Conservation (phyloP, 37 sponge, comb jelly and placozoan genomes). For the Geodia barretti region DNA sequence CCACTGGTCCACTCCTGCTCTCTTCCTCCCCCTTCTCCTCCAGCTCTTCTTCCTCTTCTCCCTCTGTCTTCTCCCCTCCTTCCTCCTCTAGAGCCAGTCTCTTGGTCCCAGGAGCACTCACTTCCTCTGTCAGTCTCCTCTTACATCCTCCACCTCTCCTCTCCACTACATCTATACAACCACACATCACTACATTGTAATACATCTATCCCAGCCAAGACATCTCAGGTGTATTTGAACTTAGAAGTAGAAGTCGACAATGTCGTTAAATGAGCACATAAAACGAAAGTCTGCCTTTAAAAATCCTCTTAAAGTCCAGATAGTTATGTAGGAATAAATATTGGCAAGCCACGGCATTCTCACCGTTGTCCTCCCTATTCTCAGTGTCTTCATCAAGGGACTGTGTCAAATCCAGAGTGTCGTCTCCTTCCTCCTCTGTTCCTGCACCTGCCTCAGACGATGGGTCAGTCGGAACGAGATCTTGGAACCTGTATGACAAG, state of each 20-base stretch:
- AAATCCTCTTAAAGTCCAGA: no score
- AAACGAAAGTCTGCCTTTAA: no score
- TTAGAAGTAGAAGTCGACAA: no score
- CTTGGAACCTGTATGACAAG: slow-evolving; percentile 12
- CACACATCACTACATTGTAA: not conserved
- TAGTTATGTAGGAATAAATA: no score
- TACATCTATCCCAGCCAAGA: no score
- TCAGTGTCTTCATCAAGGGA: not conserved
- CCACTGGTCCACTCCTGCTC: slow-evolving; percentile 1
- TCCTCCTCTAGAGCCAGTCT: not conserved
- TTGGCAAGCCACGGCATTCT: not conserved
- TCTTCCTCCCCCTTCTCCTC: not conserved
- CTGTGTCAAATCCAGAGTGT: not conserved
- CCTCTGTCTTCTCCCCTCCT: not conserved
- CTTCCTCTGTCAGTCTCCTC: not conserved
- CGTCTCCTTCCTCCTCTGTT: not conserved
- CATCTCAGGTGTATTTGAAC: no score
- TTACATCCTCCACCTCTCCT: not conserved
- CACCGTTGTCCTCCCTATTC: not conserved
- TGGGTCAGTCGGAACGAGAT: not conserved
- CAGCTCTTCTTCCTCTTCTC: not conserved
- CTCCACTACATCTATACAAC: not conserved
- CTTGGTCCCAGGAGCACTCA: not conserved
- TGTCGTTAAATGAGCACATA: no score
- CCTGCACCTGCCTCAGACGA: not conserved